These are phyloP conservation scores for Orthosia incerta DNA, from an alignment of 2,888 invertebrate genomes.

Conservation along the genomic window DNA sequence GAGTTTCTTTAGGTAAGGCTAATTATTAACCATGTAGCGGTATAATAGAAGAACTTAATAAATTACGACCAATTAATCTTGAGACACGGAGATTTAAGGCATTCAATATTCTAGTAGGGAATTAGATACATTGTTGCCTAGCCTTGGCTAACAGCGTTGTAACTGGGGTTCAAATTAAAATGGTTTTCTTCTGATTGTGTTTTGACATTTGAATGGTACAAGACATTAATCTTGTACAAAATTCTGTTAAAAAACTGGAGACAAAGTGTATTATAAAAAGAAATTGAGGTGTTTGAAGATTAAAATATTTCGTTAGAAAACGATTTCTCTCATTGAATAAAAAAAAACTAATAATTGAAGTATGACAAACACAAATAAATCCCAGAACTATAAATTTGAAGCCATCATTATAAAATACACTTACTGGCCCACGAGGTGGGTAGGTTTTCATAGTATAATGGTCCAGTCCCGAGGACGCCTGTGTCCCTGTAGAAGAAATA, in stretches of 20 bases:
- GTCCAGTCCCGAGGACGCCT: no score
- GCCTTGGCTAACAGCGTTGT: background rate
- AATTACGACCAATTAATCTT: constrained; percentile 16
- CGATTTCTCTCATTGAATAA: background rate
- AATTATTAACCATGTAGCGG: constrained; percentile 31
- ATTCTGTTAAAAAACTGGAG: background rate
- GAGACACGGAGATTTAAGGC: background rate
- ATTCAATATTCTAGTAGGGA: background rate
- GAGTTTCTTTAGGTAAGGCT: constrained; percentile 18
- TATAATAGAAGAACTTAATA: background rate
- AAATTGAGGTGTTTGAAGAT: constrained; percentile 8
- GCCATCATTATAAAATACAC: no score
- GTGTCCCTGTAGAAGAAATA: no score
- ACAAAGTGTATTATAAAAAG: background rate
- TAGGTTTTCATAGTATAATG: no score
- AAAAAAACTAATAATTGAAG: background rate
- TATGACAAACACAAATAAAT: background rate
- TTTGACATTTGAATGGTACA: constrained; percentile 32
- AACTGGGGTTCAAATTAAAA: constrained; percentile 12
- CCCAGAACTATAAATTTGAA: no score
- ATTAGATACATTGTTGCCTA: background rate
- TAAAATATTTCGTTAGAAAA: background rate
- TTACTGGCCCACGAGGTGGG: no score
- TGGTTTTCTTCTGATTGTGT: constrained; percentile 10
- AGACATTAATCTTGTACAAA: constrained; percentile 13